Evolutionary conservation across 2,888 invertebrate genomes (phyloP), one percentile per base, ranked within the genome.

Genomic region (Nephrocerus scutellatus): DNA sequence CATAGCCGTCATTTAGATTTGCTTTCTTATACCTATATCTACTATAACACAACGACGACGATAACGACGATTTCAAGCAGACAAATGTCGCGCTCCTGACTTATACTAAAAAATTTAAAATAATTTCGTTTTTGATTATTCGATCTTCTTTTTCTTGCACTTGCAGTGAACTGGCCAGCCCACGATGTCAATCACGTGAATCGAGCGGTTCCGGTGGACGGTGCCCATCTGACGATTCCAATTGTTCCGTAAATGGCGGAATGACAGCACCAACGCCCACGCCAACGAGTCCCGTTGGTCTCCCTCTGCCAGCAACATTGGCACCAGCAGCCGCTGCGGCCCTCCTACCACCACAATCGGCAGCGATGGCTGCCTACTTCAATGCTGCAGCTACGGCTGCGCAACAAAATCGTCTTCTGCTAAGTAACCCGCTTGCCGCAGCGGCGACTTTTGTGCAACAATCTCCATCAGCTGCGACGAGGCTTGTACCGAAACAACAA

Each of bases 121-220:
- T n/a, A 12, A 12, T 9, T 6, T 24, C 3, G 10, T 9, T 13
- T 31, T 30, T 16, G n/a, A n/a, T n/a, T 37, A 36, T 26, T 7
- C 9, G 7, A 15, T 12, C 5, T 9, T 2, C 5, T 15, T 10
- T 20, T 16, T 14, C 14, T 26, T 23, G 12, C 26, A 20, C 14
- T 46, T 78, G 13, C 79, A 87, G 86, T 72, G 85, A 86, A 70
- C 68, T 74, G 59, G 61, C 67, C 40, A 84, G 83, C 70, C 84
- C 85, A 50, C 77, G 86, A 61, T 86, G 86, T 70, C 79, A 85
- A 52, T 87, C 86, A 39, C 77, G 85, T 57, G 86, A 86, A 62
- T 87, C 87, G 41, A 80, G 80, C 48, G 48, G 47, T 2, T 64
- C 66, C 1, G 79, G 78, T 48, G 79, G 53, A 4, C 78, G 84